Base-by-base conservation (phyloP, 2,797 vertebrate genomes). In the Typhlichthys subterraneus region DNA sequence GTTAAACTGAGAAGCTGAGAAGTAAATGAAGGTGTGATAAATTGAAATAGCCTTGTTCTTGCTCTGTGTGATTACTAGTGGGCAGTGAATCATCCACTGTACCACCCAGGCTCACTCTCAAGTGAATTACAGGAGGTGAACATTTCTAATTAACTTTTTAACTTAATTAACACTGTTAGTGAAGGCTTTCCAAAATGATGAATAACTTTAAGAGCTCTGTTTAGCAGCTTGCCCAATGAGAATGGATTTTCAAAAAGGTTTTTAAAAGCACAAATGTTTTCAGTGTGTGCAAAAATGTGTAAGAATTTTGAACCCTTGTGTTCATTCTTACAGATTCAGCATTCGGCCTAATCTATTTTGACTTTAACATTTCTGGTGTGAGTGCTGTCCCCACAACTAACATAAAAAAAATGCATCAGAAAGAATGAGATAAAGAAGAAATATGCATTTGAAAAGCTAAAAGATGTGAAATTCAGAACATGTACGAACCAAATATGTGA, bases 81-180 rank as follows among this genome's bases (percentile, higher is more conserved):
- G 62, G 75, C 82, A 65, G 84, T 89, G 84, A 87, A 87, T 90
- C 85, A 87, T 70, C 65, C 77, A 73, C 82, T 81, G 75, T 79
- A 85, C 79, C 70, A 70, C 63, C 75, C 74, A 33, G 49, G 71
- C 76, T 61, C 62, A 7, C 63, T 72, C 82, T 78, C 81, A 73
- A 71, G 63, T 69, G 65, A 84, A 83, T 81, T 85, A 88, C 71
- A 83, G 71, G 65, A 76, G 73, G 59, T 63, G 65, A 77, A 48
- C 67, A 78, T 85, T 87, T 87, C 82, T 85, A 88, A 91, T 91
- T 91, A 88, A 88, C 89, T 82, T 77, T 57, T 88, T 90, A 89
- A 90, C 89, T 91, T 75, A 67, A 80, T 53, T 46, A 59, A 73
- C 64, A 54, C 76, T 80, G 80, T 76, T 60, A 47, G 59, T 49